Conservation (phyloP, 1,140 invertebrate species). For the Conus ventricosus region DNA sequence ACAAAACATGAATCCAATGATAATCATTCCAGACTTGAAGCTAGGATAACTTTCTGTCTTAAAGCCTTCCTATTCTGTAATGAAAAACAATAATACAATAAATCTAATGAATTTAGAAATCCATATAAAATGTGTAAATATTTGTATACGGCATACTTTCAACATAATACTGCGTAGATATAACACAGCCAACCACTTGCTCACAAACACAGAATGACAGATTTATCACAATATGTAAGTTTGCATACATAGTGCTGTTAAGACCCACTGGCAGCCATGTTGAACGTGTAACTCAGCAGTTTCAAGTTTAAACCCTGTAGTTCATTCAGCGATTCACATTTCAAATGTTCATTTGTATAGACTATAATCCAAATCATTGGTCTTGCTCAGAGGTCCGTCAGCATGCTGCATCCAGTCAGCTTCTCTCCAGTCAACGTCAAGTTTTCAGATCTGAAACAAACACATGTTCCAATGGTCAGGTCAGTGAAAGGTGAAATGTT, state of each 20-base stretch:
- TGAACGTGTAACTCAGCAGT: not conserved
- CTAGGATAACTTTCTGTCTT: too few species aligned
- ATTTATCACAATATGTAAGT: not conserved
- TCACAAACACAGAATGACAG: not conserved
- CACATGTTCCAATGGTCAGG: not conserved
- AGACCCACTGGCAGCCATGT: not conserved
- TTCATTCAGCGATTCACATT: not conserved
- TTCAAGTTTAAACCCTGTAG: not conserved
- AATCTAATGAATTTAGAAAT: too few species aligned
- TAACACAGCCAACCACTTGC: not conserved
- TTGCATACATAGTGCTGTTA: not conserved
- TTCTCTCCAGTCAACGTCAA: not conserved
- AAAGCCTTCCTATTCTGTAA: too few species aligned
- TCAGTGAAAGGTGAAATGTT: too few species aligned
- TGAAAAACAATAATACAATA: too few species aligned
- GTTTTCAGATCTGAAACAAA: not conserved
- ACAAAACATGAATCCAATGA: too few species aligned
- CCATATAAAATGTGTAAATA: too few species aligned
- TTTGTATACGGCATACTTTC: not conserved
- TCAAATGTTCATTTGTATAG: not conserved
- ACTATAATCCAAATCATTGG: not conserved
- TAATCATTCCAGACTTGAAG: too few species aligned
- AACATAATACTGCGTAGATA: not conserved
- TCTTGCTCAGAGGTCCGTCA: not conserved
- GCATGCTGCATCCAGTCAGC: not conserved